Conservation (phyloP, 2,797 vertebrate species). For the Coilia nasus region DNA sequence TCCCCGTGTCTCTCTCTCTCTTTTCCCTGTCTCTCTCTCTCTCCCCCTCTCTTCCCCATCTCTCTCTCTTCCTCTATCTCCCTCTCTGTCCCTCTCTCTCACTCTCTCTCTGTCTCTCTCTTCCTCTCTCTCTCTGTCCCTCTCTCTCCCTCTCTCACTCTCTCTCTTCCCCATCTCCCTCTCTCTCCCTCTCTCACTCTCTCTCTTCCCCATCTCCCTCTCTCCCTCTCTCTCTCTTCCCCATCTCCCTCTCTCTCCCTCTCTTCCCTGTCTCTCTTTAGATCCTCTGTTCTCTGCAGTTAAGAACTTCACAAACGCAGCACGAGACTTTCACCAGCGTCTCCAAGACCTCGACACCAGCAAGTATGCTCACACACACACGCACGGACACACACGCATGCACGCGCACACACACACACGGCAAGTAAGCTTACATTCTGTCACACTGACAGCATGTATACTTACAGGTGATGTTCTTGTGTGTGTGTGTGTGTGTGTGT, state of each 20-base stretch:
- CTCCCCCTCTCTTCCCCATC: not conserved
- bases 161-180: too few relatives aligned
- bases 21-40: not conserved
- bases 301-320: constrained; percentile 82
- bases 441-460: constrained; percentile 86
- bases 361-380: constrained; percentile 73
- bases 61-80: not conserved
- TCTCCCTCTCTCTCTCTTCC: not conserved
- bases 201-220: too few relatives aligned
- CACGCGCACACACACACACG: not conserved
- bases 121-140: too few relatives aligned
- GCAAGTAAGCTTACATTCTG: too few relatives aligned
- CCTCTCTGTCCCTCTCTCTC: not conserved
- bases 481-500: constrained; percentile 22
- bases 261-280: constrained; percentile 56
- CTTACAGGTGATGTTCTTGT: constrained; percentile 27
- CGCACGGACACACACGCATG: constrained; percentile 7
- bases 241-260: not conserved
- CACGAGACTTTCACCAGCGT: constrained; percentile 77
- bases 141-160: too few relatives aligned
- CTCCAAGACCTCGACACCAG: constrained; percentile 74
- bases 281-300: constrained; percentile 89
- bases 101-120: not conserved
- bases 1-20: too few relatives aligned
- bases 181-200: too few relatives aligned